A percentile compares a stretch with the other conserved stretches of the same genome.
phyloP scores from a whole-genome alignment of 2,113 vertebrate genomes.

The Austrofundulus limnaeus region DNA sequence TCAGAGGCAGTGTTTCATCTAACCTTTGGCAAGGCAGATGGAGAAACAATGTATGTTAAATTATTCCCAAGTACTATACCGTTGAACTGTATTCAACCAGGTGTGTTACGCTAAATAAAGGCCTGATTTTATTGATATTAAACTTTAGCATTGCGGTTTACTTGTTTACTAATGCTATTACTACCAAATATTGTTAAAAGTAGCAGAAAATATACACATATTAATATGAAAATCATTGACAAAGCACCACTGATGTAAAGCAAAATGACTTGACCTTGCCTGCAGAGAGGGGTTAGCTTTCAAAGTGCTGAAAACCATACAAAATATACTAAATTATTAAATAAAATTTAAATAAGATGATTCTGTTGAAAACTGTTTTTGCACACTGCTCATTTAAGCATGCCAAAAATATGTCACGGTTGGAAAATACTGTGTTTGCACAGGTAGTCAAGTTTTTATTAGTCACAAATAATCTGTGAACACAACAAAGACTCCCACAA shows the following conservation, averaged over 20 bases:
- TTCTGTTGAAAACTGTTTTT: conserved; percentile 33
- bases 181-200: conserved; percentile 24
- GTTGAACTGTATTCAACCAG: conserved; percentile 6
- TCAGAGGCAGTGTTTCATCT: conserved; percentile 1
- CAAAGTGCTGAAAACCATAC: conserved; percentile 49
- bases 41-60: conserved; percentile 15
- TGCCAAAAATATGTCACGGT: not conserved
- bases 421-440: conserved; percentile 53
- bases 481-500: conserved; percentile 48
- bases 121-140: conserved; percentile 5
- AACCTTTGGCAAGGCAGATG: conserved; percentile 17
- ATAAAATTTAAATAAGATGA: conserved; percentile 47
- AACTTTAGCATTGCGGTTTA: conserved; percentile 24
- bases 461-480: conserved; percentile 29
- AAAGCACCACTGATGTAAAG: conserved; percentile 41
- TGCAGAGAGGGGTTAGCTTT: conserved; percentile 45
- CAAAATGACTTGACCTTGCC: conserved; percentile 14
- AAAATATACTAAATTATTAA: conserved; percentile 65
- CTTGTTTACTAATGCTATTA: conserved; percentile 22
- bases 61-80: conserved; percentile 9
- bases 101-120: conserved; percentile 16
- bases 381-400: conserved; percentile 13
- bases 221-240: conserved; percentile 17
- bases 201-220: conserved; percentile 10
- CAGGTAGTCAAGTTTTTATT: conserved; percentile 21